Conservation (phyloP, 2,113 vertebrate species). For the Morone chrysops region DNA sequence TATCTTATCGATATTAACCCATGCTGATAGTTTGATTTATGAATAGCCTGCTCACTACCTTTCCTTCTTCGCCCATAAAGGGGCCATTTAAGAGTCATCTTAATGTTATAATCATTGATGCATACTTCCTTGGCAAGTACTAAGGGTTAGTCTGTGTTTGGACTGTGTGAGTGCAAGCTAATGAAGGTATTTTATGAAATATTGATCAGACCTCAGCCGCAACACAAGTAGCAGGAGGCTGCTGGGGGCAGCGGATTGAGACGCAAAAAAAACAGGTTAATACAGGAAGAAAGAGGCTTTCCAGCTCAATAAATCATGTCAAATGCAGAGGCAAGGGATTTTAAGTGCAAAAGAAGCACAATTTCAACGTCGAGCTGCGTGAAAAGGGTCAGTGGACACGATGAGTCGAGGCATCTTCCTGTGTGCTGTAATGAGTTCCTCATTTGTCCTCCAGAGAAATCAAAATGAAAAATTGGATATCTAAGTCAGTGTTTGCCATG, state of each 20-base stretch:
- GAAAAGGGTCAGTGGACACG: constrained; percentile 64
- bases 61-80: constrained; percentile 54
- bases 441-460: constrained; percentile 76
- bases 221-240: constrained; percentile 61
- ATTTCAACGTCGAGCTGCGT: constrained; percentile 51
- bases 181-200: constrained; percentile 84
- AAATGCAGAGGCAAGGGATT: constrained; percentile 67
- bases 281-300: constrained; percentile 66
- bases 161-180: constrained; percentile 69
- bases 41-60: constrained; percentile 30
- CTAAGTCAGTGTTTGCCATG: constrained; percentile 72
- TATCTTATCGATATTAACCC: constrained; percentile 42
- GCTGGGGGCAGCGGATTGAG: constrained; percentile 42
- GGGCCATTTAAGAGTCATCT: constrained; percentile 58
- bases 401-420: constrained; percentile 50
- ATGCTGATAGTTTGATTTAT: constrained; percentile 50
- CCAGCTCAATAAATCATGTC: constrained; percentile 77
- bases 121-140: constrained; percentile 59
- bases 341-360: constrained; percentile 81
- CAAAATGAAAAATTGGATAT: constrained; percentile 74
- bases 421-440: constrained; percentile 69
- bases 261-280: constrained; percentile 70
- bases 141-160: constrained; percentile 66
- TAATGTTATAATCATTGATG: constrained; percentile 68
- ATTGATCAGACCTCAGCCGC: constrained; percentile 78